A percentile compares a stretch with the other conserved stretches of the same genome.
Conservation (phyloP, 2,797 vertebrate genomes). For the Glyptemys insculpta region DNA sequence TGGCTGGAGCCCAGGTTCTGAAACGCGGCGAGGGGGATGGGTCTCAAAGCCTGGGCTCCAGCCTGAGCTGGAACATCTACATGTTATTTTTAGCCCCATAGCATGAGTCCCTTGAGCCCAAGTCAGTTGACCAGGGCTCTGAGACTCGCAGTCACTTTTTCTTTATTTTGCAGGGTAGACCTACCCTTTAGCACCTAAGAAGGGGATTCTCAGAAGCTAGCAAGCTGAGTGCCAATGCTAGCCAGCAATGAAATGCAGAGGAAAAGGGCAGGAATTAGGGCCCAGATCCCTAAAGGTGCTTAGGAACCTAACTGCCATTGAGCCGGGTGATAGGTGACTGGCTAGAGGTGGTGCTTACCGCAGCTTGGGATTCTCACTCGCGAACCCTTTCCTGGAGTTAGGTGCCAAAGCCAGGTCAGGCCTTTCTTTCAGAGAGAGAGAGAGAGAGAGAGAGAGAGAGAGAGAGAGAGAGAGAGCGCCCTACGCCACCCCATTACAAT, state of each 20-base stretch:
- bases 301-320: not conserved
- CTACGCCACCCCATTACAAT: no score
- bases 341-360: not conserved
- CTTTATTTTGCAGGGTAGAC: not conserved
- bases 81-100: not conserved
- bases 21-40: not conserved
- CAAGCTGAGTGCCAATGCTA: not conserved
- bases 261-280: not conserved
- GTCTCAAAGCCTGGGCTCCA: not conserved
- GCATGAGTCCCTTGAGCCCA: not conserved
- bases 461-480: no score
- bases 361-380: not conserved
- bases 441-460: not conserved
- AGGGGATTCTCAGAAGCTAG: not conserved
- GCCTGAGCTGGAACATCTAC: not conserved
- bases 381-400: not conserved
- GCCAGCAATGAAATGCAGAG: not conserved
- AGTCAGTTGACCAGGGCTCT: not conserved
- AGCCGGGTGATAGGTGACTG: not conserved
- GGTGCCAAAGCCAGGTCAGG: not conserved
- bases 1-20: not conserved
- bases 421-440: not conserved
- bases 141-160: not conserved
- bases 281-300: not conserved
- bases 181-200: not conserved